phyloP scores from a whole-genome alignment of 2,113 vertebrate genomes.

The Empidonax traillii region DNA sequence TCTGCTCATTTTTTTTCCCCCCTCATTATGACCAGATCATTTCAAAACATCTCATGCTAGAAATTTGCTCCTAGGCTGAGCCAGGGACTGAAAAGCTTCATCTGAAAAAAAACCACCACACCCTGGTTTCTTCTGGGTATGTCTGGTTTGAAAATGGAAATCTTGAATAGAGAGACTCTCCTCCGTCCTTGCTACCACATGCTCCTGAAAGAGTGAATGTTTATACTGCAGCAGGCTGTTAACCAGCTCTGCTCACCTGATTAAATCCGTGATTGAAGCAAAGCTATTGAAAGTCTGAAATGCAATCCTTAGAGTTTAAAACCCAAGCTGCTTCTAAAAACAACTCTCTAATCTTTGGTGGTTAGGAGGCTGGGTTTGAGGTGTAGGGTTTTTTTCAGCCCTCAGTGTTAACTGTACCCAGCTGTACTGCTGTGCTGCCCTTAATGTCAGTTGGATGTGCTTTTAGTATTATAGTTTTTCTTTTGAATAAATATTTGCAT shows the following conservation, averaged over 20 bases:
- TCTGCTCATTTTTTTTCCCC: background rate
- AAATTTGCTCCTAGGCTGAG: background rate
- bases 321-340: slow-evolving; percentile 58
- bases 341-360: slow-evolving; percentile 54
- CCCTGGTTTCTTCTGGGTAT: background rate
- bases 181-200: background rate
- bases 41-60: background rate
- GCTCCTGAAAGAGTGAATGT: background rate
- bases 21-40: background rate
- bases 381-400: slow-evolving; percentile 4
- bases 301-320: slow-evolving; percentile 18
- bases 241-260: slow-evolving; percentile 41
- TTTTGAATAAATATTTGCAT: slow-evolving; percentile 67
- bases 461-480: slow-evolving; percentile 62
- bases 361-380: slow-evolving; percentile 46
- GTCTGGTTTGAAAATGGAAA: slow-evolving; percentile 18
- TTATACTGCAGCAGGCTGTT: slow-evolving; percentile 15
- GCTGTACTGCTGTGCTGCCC: slow-evolving; percentile 38
- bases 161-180: background rate
- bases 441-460: slow-evolving; percentile 47
- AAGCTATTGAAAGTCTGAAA: slow-evolving; percentile 44
- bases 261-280: background rate
- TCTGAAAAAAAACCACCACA: background rate
- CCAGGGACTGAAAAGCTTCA: background rate
- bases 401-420: slow-evolving; percentile 45